Base-by-base conservation (phyloP, 92 coral and sea anemone genomes). In the Phenganax subtilis region DNA sequence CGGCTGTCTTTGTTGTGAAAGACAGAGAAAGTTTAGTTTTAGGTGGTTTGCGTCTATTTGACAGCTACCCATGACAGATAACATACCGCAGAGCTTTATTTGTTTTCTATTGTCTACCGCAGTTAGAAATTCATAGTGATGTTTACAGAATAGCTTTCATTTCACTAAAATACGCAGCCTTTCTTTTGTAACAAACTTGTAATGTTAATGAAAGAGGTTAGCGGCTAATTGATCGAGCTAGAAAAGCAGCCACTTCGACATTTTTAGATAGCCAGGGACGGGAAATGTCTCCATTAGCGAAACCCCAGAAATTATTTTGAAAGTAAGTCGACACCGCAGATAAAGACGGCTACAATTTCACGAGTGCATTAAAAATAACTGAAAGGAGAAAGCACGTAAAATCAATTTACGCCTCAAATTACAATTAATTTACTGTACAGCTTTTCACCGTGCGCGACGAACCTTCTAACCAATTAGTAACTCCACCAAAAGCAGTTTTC, bases 1-100 rank as follows among this genome's bases (percentile, higher is more conserved):
- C 83, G 83, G 83, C 83, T 79, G 83, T 79, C 83, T 67, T 79
- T 79, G 83, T 79, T 79, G 53, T 79, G 83, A 79, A 79, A 79
- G 83, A 79, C 61, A 73, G 63, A 62, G 82, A 68, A 64, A 73
- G 72, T 79, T 63, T 25, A 64, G 72, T 79, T 63, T 25, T 52
- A 64, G 52, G 58, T 79, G 67, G 74, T 79, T 79, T 79, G 74
- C 73, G 47, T 79, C 83, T 44, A 51, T 62, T 65, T 79, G 83
- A 79, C 83, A 79, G 74, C 83, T 79, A 79, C 72, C 83, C 74
- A 64, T 79, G 83, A 79, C 83, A 79, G 83, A 79, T 79, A 64
- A 79, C 83, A 79, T 54, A 65, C 83, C 83, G 83, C 83, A 79
- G 83, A 47, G 83, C 75, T 65, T 79, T 79, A 79, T 79, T 79